Conservation (phyloP, 2,888 invertebrate genomes). For the Pollenia angustigena region DNA sequence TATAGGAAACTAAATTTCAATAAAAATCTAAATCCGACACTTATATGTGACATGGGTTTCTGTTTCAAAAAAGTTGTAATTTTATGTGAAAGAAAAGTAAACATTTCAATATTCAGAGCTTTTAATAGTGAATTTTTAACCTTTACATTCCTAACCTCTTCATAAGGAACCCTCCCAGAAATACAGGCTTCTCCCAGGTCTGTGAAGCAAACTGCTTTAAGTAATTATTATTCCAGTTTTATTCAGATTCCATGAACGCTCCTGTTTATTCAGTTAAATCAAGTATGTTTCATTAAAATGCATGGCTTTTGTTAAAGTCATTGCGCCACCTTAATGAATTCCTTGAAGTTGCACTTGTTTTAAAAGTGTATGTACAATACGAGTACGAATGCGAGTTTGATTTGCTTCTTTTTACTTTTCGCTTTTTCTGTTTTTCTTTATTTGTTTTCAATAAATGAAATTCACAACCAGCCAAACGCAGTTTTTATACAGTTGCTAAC, state of each 20-base stretch:
- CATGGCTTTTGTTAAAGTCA: slow-evolving; percentile 56
- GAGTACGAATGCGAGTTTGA: slow-evolving; percentile 19
- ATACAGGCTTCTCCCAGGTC: no score
- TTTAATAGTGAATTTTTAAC: no score
- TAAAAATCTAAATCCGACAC: no score
- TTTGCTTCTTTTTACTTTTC: slow-evolving; percentile 6
- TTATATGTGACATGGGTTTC: no score
- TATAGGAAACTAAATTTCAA: no score
- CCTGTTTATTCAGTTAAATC: slow-evolving; percentile 36
- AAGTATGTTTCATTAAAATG: slow-evolving; percentile 57
- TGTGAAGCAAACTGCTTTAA: neutral
- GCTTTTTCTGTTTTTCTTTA: slow-evolving; percentile 15
- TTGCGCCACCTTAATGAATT: slow-evolving; percentile 69
- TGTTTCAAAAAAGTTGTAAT: no score
- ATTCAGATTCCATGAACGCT: neutral
- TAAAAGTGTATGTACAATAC: neutral
- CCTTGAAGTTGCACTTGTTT: slow-evolving; percentile 64
- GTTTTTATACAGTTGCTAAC: slow-evolving; percentile 27
- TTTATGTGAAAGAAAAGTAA: no score
- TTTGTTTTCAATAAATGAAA: slow-evolving; percentile 41
- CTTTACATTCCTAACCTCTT: no score
- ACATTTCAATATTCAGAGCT: no score
- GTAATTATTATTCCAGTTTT: neutral
- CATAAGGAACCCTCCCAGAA: no score
- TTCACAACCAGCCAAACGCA: slow-evolving; percentile 2